Percentiles rank a stretch among this genome's conserved stretches.
Evolutionary conservation across 2,888 invertebrate species (phyloP).

Genomic region (Steromphala cineraria): DNA sequence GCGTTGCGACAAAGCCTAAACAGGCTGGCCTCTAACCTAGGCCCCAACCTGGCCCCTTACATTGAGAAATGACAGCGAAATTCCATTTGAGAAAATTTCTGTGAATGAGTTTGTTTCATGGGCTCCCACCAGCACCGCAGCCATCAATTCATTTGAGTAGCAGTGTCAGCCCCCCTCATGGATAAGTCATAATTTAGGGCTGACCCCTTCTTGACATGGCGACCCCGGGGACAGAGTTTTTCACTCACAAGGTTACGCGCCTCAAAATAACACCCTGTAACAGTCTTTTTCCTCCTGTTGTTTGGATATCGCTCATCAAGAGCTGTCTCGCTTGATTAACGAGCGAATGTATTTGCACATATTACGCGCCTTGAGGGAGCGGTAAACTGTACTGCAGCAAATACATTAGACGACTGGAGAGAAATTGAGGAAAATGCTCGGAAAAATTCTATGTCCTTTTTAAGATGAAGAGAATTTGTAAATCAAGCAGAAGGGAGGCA

Average conservation of each 20-base stretch:
- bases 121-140: background rate
- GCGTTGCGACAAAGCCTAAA: constrained; percentile 3
- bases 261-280: background rate
- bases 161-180: background rate
- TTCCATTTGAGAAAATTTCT: constrained; percentile 32
- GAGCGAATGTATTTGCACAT: constrained; percentile 25
- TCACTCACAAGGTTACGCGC: constrained; percentile 18
- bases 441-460: constrained; percentile 3
- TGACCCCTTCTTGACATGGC: constrained; percentile 11
- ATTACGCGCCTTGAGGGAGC: background rate
- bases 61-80: constrained; percentile 26
- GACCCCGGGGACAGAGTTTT: constrained; percentile 27
- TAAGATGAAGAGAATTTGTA: constrained; percentile 8
- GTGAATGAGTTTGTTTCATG: constrained; percentile 10
- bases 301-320: constrained; percentile 25
- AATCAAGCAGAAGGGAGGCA: constrained; percentile 3
- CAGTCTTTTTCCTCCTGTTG: constrained; percentile 15
- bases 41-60: background rate
- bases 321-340: constrained; percentile 34
- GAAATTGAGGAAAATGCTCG: background rate
- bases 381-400: background rate
- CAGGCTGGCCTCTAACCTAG: background rate
- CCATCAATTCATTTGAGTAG: constrained; percentile 10
- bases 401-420: background rate
- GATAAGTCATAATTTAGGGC: constrained; percentile 3